phyloP scores from a whole-genome alignment of 2,888 invertebrate species.

The Cactoblastis cactorum region DNA sequence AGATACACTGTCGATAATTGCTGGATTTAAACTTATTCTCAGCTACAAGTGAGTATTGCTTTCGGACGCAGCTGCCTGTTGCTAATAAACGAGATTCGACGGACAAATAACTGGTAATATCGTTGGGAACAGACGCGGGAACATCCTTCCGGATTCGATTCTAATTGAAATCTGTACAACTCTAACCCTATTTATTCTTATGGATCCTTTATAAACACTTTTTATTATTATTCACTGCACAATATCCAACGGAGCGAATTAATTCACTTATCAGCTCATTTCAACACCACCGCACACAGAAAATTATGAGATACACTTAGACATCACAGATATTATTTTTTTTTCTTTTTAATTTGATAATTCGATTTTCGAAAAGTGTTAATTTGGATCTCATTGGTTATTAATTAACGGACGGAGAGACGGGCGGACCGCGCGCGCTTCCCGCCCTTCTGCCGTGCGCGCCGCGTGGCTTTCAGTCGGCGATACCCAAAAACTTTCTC shows the following conservation, averaged over 20 bases:
- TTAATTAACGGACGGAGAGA: slow-evolving; percentile 28
- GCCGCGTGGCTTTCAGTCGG: slow-evolving; percentile 26
- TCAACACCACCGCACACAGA: slow-evolving; percentile 11
- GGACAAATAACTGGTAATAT: neutral
- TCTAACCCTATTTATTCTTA: neutral
- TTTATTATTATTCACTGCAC: slow-evolving; percentile 9
- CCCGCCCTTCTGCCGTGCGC: slow-evolving; percentile 58
- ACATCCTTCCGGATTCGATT: neutral
- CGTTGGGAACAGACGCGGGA: neutral
- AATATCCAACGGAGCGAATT: slow-evolving; percentile 3
- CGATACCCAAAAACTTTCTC: slow-evolving; percentile 17
- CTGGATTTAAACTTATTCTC: neutral
- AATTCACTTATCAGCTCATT: slow-evolving; percentile 11
- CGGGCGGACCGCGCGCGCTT: slow-evolving; percentile 53
- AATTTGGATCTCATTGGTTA: slow-evolving; percentile 13
- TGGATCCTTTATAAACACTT: neutral
- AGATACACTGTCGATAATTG: no score
- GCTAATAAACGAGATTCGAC: neutral
- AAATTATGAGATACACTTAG: slow-evolving; percentile 3
- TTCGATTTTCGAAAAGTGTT: slow-evolving; percentile 16
- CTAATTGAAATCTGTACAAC: neutral
- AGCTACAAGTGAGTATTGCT: neutral
- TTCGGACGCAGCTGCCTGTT: neutral
- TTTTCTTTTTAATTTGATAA: no score
- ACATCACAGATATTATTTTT: no score